A percentile compares a stretch with the other conserved stretches of the same genome.
phyloP scores from a whole-genome alignment of 2,888 invertebrate genomes.

The Amphipyra tragopoginis region DNA sequence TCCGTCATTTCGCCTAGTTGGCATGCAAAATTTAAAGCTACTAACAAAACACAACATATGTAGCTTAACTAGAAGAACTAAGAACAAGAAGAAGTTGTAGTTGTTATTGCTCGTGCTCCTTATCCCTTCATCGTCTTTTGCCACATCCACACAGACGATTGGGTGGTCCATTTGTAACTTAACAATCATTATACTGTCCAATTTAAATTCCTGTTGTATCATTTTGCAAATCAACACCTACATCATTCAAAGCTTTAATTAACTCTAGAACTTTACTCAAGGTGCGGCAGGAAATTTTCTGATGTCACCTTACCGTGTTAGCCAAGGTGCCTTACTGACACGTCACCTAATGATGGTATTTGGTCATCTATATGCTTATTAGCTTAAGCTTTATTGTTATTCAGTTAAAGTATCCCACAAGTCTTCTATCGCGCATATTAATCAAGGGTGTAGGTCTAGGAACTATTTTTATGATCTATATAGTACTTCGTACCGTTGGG shows the following conservation, averaged over 20 bases:
- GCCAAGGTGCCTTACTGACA: conserved; percentile 7
- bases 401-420: conserved; percentile 30
- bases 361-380: conserved; percentile 51
- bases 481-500: conserved; percentile 22
- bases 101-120: neutral
- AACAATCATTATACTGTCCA: conserved; percentile 23
- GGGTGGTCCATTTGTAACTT: conserved; percentile 4
- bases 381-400: conserved; percentile 42
- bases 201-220: conserved; percentile 23
- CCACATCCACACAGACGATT: neutral
- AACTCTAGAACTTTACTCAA: conserved; percentile 17
- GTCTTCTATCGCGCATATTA: conserved; percentile 40
- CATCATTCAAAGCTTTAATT: conserved; percentile 33
- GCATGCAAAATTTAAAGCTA: too few species aligned
- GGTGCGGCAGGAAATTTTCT: conserved; percentile 43
- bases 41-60: too few species aligned
- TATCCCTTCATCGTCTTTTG: neutral
- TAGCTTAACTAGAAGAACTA: too few species aligned
- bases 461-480: conserved; percentile 48
- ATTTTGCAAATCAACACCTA: conserved; percentile 29
- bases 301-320: conserved; percentile 35
- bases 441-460: conserved; percentile 37
- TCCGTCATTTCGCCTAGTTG: too few species aligned
- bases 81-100: too few species aligned
- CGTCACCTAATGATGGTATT: conserved; percentile 31